Base-by-base conservation (phyloP, 2,113 vertebrate species). In the Okapia johnstoni region DNA sequence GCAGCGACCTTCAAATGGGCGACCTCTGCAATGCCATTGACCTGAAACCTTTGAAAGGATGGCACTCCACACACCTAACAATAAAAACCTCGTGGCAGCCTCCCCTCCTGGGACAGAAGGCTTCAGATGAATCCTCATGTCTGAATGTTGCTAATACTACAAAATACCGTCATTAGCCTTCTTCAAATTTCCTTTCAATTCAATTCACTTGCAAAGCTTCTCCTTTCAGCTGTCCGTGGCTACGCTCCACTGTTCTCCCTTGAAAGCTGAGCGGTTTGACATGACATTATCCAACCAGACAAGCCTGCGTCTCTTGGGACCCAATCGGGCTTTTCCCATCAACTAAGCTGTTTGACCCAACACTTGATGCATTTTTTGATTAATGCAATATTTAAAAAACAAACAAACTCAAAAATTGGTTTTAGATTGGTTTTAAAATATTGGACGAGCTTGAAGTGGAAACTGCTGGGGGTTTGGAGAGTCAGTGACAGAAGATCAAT, bases 361-460 rank as follows among this genome's bases (percentile, higher is more conserved):
- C 93, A 33, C 40, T 84, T 91, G 95, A 96, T 92, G 48, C 25
- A 46, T 85, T 94, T 96, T 96, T 96, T 96, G 54, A 95, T 96
- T 93, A 95, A 95, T 88, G 77, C 13, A 88, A 93, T 85, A 15
- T 66, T 77, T 2, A 0, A 21, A 80, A 70, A n/a, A 66, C 40
- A 81, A 95, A 50, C 52, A 73, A 95, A 88, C 85, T 79, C 81
- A 60, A 94, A 95, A 92, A 95, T 93, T 97, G 93, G 92, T 58
- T 97, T 97, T 89, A 95, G 96, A 93, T 92, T 77, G 73, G 43
- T 85, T 96, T 97, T 95, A 80, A 96, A 93, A 93, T 92, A 93
- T 89, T 89, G 94, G 97, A 85, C 60, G 90, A 73, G 55, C 84
- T 90, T 86, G 36, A 80, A 48, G 87, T 85, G 28, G 48, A 54